These are phyloP conservation scores for Trematomus loennbergii DNA, from an alignment of 2,113 vertebrate genomes.

Conservation along the genomic window DNA sequence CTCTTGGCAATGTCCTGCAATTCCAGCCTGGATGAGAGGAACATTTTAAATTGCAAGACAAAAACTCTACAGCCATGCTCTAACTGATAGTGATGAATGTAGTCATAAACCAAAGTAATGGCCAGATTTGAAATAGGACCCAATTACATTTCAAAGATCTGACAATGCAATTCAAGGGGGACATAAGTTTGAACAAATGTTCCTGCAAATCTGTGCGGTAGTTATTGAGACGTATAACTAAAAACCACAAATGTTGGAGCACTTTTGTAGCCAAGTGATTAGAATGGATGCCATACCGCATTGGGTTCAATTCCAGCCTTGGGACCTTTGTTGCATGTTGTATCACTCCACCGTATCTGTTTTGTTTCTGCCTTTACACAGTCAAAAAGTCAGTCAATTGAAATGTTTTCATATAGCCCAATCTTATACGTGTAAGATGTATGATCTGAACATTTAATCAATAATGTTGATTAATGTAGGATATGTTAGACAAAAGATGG, in stretches of 20 bases:
- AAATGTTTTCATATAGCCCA: too few species aligned
- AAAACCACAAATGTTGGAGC: neutral
- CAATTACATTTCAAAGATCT: neutral
- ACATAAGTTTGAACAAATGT: neutral
- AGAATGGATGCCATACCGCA: too few species aligned
- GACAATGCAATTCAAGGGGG: neutral
- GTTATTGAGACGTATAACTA: neutral
- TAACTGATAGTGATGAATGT: neutral
- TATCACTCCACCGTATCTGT: too few species aligned
- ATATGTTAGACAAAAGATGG: neutral
- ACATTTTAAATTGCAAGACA: conserved; percentile 4
- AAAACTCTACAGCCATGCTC: neutral
- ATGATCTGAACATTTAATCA: neutral
- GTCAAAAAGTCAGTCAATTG: too few species aligned
- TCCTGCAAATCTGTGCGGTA: neutral
- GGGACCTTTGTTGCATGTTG: too few species aligned
- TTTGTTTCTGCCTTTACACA: too few species aligned
- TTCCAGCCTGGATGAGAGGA: neutral
- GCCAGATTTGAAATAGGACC: neutral
- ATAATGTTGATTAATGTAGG: neutral
- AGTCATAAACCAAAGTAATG: neutral
- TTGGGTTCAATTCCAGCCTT: too few species aligned
- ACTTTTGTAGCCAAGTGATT: too few species aligned
- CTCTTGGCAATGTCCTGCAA: neutral
- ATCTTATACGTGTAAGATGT: too few species aligned